A percentile compares a stretch with the other conserved stretches of the same genome.
Conservation (phyloP, 2,888 invertebrate species). For the Pandemis cinnamomeana region DNA sequence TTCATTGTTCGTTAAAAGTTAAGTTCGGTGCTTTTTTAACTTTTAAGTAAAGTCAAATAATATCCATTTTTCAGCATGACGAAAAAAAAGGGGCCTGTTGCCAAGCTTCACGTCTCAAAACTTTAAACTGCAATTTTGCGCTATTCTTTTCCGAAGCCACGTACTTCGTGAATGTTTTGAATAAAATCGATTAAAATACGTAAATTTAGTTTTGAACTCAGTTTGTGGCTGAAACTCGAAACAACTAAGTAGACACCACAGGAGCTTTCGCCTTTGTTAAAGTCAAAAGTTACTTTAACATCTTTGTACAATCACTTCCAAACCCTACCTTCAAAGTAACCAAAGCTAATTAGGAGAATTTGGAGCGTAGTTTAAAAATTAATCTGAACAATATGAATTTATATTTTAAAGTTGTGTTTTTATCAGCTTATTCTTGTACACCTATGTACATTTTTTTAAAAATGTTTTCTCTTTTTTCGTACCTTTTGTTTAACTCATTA, state of each 20-base stretch:
- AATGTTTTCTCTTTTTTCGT: too few relatives aligned
- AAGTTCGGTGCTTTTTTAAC: background rate
- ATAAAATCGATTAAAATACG: conserved; percentile 13
- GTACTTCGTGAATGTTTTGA: conserved; percentile 1
- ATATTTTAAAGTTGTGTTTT: too few relatives aligned
- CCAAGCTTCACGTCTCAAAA: background rate
- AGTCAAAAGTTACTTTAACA: background rate
- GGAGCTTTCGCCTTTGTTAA: background rate
- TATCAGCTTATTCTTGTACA: too few relatives aligned
- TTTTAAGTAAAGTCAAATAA: background rate
- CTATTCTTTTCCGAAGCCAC: background rate
- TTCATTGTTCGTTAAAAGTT: background rate
- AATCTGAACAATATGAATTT: too few relatives aligned
- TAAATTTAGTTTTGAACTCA: conserved; percentile 9
- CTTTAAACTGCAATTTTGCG: conserved; percentile 2
- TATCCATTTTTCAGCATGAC: background rate
- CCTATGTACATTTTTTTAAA: too few relatives aligned
- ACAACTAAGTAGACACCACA: background rate
- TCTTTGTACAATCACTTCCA: background rate
- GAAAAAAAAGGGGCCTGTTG: background rate
- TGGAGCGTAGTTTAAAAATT: too few relatives aligned
- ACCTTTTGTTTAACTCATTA: too few relatives aligned
- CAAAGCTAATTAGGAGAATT: too few relatives aligned
- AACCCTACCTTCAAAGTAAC: background rate
- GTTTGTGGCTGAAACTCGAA: background rate